Conservation (phyloP, 2,113 vertebrate species). For the Burhinus oedicnemus region DNA sequence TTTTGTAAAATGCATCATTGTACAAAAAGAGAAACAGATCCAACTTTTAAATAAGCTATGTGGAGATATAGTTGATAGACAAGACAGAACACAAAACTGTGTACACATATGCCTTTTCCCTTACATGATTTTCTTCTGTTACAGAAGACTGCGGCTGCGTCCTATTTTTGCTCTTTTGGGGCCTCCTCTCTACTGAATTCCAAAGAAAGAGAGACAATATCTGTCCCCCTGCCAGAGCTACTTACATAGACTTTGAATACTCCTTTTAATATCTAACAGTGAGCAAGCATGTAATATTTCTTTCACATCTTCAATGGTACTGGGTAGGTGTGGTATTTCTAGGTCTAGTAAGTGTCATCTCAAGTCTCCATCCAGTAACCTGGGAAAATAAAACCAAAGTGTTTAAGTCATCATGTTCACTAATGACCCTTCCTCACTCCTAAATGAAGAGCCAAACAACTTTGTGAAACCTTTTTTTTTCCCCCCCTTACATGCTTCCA, state of each 20-base stretch:
- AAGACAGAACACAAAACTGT: not conserved
- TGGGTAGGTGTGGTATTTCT: not conserved
- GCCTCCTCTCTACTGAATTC: not conserved
- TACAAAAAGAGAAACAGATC: not conserved
- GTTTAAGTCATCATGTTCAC: not conserved
- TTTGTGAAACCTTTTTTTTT: not conserved
- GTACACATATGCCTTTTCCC: not conserved
- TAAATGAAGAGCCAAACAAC: not conserved
- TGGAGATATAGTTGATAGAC: not conserved
- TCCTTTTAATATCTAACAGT: not conserved
- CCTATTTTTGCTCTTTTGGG: not conserved
- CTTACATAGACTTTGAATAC: not conserved
- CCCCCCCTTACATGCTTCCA: not conserved
- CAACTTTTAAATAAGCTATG: not conserved
- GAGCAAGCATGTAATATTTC: not conserved
- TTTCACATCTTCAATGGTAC: not conserved
- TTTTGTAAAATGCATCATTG: not conserved
- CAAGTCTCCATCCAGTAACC: not conserved
- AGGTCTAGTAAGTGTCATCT: not conserved
- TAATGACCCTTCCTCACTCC: not conserved
- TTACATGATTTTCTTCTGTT: not conserved
- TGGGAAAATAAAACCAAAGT: not conserved
- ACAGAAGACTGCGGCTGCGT: not conserved
- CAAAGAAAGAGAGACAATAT: not conserved
- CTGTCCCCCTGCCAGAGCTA: not conserved